Percentiles rank a stretch among this genome's conserved stretches.
Evolutionary conservation across 2,797 vertebrate species (phyloP).

Genomic region (Rhabdomys pumilio): DNA sequence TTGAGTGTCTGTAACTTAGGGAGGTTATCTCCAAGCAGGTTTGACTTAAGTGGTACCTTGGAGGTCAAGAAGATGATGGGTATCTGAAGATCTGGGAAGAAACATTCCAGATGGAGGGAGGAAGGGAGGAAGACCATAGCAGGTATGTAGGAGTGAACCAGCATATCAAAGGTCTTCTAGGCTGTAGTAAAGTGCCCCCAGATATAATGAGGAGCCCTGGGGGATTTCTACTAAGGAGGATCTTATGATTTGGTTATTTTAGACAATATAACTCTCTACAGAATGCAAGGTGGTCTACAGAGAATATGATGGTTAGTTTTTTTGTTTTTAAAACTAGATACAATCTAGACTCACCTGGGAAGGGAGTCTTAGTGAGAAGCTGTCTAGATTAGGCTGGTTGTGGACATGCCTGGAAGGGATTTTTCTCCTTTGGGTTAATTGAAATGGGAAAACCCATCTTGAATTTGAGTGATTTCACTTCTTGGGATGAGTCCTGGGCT

Average conservation of each 20-base stretch:
- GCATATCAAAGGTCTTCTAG: background rate
- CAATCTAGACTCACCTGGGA: background rate
- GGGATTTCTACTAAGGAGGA: background rate
- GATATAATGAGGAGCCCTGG: background rate
- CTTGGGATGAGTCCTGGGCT: background rate
- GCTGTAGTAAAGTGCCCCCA: background rate
- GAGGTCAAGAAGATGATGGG: background rate
- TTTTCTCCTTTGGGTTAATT: background rate
- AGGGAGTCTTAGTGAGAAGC: background rate
- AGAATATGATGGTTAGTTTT: background rate
- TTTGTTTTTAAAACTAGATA: background rate
- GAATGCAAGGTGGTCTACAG: background rate
- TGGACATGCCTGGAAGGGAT: background rate
- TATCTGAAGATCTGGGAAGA: background rate
- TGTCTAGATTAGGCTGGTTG: background rate
- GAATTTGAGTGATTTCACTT: background rate
- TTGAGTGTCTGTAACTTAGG: background rate
- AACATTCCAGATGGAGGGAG: background rate
- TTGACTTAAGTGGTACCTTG: background rate
- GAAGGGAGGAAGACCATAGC: rapidly evolving
- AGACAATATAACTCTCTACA: background rate
- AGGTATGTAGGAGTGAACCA: background rate
- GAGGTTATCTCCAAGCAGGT: background rate
- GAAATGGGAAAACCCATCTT: background rate
- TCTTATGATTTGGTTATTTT: background rate